Conservation (phyloP, 2,113 vertebrate genomes). For the Taxidea taxus region DNA sequence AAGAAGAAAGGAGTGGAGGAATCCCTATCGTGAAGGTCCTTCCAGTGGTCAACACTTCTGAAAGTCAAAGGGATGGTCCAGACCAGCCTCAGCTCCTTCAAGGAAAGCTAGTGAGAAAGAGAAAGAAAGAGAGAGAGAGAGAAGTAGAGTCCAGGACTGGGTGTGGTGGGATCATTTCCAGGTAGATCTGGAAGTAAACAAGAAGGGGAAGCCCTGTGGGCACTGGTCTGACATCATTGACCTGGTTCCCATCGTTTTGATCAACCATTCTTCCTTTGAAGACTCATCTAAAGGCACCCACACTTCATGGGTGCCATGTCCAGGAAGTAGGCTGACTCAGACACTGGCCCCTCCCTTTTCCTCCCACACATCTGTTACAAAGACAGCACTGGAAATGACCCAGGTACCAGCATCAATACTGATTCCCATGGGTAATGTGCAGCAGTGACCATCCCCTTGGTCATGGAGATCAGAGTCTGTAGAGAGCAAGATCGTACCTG, state of each 20-base stretch:
- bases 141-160: background rate
- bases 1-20: background rate
- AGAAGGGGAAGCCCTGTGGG: background rate
- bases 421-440: background rate
- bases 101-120: background rate
- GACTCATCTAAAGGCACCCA: background rate
- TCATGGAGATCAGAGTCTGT: background rate
- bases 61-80: background rate
- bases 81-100: background rate
- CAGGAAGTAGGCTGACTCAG: background rate
- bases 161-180: background rate
- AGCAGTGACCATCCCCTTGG: background rate
- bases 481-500: rapidly evolving
- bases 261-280: background rate
- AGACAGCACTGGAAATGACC: background rate
- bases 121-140: background rate
- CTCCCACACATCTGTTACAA: too few relatives aligned
- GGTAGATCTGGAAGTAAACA: background rate
- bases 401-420: background rate
- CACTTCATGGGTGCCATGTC: background rate
- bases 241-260: background rate
- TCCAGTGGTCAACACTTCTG: background rate
- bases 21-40: background rate
- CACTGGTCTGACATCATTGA: background rate
- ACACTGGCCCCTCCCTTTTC: rapidly evolving